These are phyloP conservation scores for Eristalis tenax DNA, from an alignment of 2,888 invertebrate species.

Conservation along the genomic window DNA sequence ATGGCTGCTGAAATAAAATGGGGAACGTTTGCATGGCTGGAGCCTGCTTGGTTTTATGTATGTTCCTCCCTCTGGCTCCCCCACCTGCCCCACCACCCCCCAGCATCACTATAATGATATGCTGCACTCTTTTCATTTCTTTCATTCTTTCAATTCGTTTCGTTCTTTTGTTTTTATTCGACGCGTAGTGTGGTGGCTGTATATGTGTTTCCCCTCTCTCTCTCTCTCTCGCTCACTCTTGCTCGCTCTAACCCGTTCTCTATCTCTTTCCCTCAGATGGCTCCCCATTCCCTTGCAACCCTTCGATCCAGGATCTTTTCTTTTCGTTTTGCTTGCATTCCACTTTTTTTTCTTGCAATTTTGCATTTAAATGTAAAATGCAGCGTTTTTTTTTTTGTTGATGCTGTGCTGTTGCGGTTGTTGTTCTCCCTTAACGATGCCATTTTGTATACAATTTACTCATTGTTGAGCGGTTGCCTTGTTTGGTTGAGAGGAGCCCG, in stretches of 20 bases:
- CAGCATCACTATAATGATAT: constrained; percentile 49
- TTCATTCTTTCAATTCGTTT: constrained; percentile 32
- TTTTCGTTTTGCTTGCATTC: background rate
- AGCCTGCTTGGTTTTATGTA: constrained; percentile 17
- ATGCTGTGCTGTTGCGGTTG: background rate
- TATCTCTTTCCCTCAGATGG: too few relatives aligned
- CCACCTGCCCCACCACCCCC: too few relatives aligned
- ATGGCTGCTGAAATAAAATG: constrained; percentile 23
- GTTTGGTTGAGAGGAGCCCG: background rate
- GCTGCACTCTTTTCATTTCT: constrained; percentile 25
- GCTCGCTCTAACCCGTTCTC: too few relatives aligned
- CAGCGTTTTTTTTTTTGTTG: background rate
- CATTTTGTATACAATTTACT: constrained; percentile 28
- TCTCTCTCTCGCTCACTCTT: background rate
- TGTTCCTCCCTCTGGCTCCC: background rate
- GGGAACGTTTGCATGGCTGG: constrained; percentile 49
- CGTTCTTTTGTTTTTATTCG: constrained; percentile 33
- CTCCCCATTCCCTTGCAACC: too few relatives aligned
- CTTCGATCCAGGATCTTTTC: background rate
- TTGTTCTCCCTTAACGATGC: constrained; percentile 26
- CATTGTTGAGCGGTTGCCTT: constrained; percentile 7
- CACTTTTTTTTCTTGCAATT: background rate
- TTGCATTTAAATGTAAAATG: constrained; percentile 15
- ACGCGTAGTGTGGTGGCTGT: constrained; percentile 25
- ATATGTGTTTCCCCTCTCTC: constrained; percentile 8